Conservation (phyloP, 2,113 vertebrate species). For the Oncorhynchus nerka region DNA sequence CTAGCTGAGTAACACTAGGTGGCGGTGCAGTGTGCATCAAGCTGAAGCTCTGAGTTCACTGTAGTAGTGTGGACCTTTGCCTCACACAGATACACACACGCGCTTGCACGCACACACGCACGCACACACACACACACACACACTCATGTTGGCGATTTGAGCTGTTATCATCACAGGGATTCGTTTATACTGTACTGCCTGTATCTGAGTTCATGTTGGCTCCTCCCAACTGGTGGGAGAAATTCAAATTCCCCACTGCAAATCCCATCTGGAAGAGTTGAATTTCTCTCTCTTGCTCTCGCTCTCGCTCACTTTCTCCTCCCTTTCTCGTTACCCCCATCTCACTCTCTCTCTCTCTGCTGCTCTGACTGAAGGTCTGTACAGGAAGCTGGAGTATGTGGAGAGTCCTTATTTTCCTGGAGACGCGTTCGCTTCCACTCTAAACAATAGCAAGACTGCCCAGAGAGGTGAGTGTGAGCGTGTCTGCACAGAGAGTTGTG, state of each 20-base stretch:
- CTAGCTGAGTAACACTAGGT: conserved; percentile 51
- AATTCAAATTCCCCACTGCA: conserved; percentile 75
- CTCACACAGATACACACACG: not conserved
- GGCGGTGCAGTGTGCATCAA: conserved; percentile 59
- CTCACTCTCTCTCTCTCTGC: conserved; percentile 51
- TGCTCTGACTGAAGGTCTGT: conserved; percentile 80
- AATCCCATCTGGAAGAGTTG: conserved; percentile 76
- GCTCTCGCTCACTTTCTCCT: conserved; percentile 20
- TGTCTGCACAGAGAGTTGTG: not conserved
- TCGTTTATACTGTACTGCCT: not conserved
- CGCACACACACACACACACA: not conserved
- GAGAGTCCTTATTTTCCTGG: conserved; percentile 85
- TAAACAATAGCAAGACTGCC: conserved; percentile 73
- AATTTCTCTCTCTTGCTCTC: conserved; percentile 46
- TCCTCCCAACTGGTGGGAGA: conserved; percentile 49
- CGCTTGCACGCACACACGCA: not conserved
- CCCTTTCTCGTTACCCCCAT: conserved; percentile 9
- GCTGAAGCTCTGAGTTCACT: not conserved
- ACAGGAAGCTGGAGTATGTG: conserved; percentile 91
- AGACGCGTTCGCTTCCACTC: conserved; percentile 76
- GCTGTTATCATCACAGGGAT: not conserved
- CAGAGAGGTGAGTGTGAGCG: conserved; percentile 79
- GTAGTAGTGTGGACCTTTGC: not conserved
- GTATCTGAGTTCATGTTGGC: conserved; percentile 22
- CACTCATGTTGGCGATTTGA: conserved; percentile 12